Base-by-base conservation (phyloP, 1,140 invertebrate genomes). In the Heliconius melpomene region DNA sequence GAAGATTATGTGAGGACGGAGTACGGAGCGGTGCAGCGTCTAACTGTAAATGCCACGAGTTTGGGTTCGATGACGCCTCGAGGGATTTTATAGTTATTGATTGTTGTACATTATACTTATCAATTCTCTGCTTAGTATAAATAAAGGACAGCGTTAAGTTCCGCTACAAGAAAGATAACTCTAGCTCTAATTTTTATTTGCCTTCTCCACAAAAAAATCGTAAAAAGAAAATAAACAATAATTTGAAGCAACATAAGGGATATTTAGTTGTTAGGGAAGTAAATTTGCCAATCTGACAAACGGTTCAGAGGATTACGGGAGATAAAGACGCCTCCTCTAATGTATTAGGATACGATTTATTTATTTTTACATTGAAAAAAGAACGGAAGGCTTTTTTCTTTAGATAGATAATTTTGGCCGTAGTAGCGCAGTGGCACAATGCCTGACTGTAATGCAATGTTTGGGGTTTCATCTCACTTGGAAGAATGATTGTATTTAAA, bases 231-330 rank as follows among this genome's bases (percentile, higher is more conserved):
- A 16, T 66, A 66, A 16, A 66, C 13, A 29, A 66, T 3, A 26
- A 26, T 18, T 66, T 26, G 9, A 16, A 66, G 5, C 26, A 13
- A 66, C 60, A 66, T 66, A 66, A 66, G 26, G 60, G 23, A 29
- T 23, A 29, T 66, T 66, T 16, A 11, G 60, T 66, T 66, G 23
- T 66, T 26, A 66, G 23, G 60, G 26, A 66, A 66, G 60, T 29
- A 66, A 66, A 66, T 66, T 29, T 66, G 60, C 60, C 60, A 66
- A 66, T 66, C 60, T 66, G 60, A 66, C 60, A 66, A 66, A 66
- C 60, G 23, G 60, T 66, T 66, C 60, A 66, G 60, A 66, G 26
- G 26, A 66, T 66, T 29, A 66, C 9, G 23, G 3, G 60, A 29
- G 60, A 66, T 66, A 66, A 66, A 66, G 60, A 29, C 60, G 60